Conservation (phyloP, 2,888 invertebrate species). For the Cryptus armator region DNA sequence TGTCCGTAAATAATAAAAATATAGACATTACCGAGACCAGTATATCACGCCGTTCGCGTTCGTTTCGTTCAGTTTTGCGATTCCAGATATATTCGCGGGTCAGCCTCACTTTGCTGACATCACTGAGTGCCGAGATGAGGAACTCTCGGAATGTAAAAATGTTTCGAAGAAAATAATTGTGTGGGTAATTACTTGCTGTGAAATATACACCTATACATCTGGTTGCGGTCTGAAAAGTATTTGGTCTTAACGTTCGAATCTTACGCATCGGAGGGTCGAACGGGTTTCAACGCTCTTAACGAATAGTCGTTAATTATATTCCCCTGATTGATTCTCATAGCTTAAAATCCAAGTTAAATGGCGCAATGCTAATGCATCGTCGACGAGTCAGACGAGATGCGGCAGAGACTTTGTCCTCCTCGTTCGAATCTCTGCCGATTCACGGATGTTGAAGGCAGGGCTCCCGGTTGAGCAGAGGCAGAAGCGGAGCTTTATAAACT, state of each 20-base stretch:
- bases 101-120: conserved; percentile 39
- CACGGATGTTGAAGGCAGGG: conserved; percentile 70
- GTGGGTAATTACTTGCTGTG: background rate
- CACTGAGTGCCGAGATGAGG: conserved; percentile 7
- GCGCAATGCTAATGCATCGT: conserved; percentile 53
- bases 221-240: background rate
- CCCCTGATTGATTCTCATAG: conserved; percentile 25
- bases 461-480: conserved; percentile 38
- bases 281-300: background rate
- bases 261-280: background rate
- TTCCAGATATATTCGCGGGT: conserved; percentile 79
- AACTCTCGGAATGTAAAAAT: background rate
- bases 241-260: background rate
- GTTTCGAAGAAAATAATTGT: background rate
- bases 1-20: conserved; percentile 85
- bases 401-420: conserved; percentile 35
- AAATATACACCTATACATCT: background rate
- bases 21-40: conserved; percentile 83
- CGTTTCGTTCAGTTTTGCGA: conserved; percentile 78
- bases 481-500: conserved; percentile 82
- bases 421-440: conserved; percentile 43
- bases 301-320: conserved; percentile 15
- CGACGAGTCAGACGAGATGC: conserved; percentile 35
- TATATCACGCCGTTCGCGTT: conserved; percentile 78
- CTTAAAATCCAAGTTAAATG: conserved; percentile 52